A percentile compares a stretch with the other conserved stretches of the same genome.
Conservation (phyloP, 2,113 vertebrate species). For the Eolophus roseicapilla region DNA sequence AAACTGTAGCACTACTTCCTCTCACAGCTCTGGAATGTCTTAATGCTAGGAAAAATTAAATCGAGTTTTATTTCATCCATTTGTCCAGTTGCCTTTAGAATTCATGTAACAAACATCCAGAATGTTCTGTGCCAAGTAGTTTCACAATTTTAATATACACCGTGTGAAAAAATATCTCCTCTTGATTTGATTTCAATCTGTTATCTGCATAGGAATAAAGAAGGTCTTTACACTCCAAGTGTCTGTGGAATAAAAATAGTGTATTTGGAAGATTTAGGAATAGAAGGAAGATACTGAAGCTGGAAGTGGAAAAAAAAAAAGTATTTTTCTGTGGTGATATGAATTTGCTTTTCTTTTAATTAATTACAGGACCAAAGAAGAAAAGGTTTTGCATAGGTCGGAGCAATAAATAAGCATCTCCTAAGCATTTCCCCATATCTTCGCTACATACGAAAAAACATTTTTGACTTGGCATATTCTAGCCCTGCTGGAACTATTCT, state of each 20-base stretch:
- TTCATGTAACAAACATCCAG: background rate
- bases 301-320: background rate
- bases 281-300: background rate
- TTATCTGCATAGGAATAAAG: background rate
- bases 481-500: background rate
- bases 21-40: background rate
- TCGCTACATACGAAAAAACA: background rate
- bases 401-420: background rate
- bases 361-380: background rate
- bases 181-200: background rate
- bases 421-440: background rate
- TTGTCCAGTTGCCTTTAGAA: background rate
- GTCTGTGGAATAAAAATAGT: background rate
- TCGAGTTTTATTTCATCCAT: background rate
- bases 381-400: background rate
- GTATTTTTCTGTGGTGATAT: background rate
- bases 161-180: background rate
- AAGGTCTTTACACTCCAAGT: background rate
- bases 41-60: background rate
- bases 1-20: background rate
- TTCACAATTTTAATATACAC: background rate
- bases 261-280: background rate
- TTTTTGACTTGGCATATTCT: background rate
- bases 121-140: background rate
- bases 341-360: background rate